Conservation (phyloP, 2,113 vertebrate genomes). For the Sprattus sprattus region DNA sequence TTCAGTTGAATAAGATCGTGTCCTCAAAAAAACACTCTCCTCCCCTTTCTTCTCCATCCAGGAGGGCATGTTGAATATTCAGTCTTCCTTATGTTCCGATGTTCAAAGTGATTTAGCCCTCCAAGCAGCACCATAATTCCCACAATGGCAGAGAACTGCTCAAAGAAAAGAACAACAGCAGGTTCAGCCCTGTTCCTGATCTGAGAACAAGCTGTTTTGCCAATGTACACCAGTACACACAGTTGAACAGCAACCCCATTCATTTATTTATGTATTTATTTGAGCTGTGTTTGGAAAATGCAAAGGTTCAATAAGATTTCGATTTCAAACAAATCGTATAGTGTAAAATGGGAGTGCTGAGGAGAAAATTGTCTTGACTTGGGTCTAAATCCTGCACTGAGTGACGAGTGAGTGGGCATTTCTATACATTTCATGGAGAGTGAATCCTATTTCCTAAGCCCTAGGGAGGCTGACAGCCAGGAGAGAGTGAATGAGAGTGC, state of each 20-base stretch:
- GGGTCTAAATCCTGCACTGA: not conserved
- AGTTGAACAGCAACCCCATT: not conserved
- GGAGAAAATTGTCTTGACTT: not conserved
- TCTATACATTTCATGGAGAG: not conserved
- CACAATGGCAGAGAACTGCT: not conserved
- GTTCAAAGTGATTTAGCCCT: not conserved
- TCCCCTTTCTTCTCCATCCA: constrained; percentile 2
- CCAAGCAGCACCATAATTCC: not conserved
- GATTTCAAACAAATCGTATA: not conserved
- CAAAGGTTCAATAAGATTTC: too few species aligned
- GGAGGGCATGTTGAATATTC: not conserved
- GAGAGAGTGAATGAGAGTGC: not conserved
- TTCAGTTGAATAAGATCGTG: not conserved
- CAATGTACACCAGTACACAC: not conserved
- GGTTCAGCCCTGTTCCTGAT: not conserved
- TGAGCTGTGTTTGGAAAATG: too few species aligned
- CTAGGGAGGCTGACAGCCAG: not conserved
- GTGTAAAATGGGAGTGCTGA: not conserved
- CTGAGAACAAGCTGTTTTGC: not conserved
- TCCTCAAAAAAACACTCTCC: not conserved
- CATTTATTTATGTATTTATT: not conserved
- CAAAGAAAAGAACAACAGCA: not conserved
- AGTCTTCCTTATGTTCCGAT: not conserved
- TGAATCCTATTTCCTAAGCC: not conserved
- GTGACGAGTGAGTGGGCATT: not conserved